phyloP scores from a whole-genome alignment of 2,113 vertebrate genomes.

The Kryptolebias marmoratus region DNA sequence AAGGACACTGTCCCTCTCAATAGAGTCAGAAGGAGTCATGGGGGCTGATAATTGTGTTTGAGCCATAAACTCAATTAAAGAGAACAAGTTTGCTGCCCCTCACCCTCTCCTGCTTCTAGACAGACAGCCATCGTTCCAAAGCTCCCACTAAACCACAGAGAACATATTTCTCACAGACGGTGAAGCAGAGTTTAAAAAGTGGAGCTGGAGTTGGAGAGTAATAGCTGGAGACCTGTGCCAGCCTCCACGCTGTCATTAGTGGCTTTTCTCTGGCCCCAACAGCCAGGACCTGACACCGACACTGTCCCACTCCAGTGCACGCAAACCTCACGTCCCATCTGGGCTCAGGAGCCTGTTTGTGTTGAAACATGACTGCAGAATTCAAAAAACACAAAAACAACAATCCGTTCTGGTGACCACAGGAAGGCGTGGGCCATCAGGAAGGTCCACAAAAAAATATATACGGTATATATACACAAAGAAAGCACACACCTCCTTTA shows the following conservation, averaged over 20 bases:
- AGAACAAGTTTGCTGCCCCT: constrained; percentile 43
- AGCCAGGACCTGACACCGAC: constrained; percentile 48
- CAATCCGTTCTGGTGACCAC: constrained; percentile 54
- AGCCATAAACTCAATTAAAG: constrained; percentile 70
- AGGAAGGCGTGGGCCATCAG: constrained; percentile 63
- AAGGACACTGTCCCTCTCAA: constrained; percentile 24
- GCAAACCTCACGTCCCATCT: constrained; percentile 28
- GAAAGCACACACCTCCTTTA: constrained; percentile 29
- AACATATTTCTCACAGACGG: constrained; percentile 69
- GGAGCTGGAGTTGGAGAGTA: constrained; percentile 43
- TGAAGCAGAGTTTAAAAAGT: constrained; percentile 42
- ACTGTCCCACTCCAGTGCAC: constrained; percentile 26
- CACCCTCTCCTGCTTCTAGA: constrained; percentile 32
- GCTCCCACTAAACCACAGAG: constrained; percentile 71
- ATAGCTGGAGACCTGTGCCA: constrained; percentile 54
- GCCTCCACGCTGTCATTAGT: constrained; percentile 67
- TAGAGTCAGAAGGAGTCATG: constrained; percentile 53
- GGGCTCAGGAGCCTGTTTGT: constrained; percentile 43
- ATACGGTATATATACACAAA: not conserved
- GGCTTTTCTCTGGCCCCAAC: constrained; percentile 54
- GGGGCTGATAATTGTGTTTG: constrained; percentile 49
- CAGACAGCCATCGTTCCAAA: constrained; percentile 70
- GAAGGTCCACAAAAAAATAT: constrained; percentile 42
- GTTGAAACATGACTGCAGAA: constrained; percentile 47
- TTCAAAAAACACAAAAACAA: constrained; percentile 58